A percentile compares a stretch with the other conserved stretches of the same genome.
Conservation (phyloP, 2,888 invertebrate genomes). For the Tuberolachnus salignus region DNA sequence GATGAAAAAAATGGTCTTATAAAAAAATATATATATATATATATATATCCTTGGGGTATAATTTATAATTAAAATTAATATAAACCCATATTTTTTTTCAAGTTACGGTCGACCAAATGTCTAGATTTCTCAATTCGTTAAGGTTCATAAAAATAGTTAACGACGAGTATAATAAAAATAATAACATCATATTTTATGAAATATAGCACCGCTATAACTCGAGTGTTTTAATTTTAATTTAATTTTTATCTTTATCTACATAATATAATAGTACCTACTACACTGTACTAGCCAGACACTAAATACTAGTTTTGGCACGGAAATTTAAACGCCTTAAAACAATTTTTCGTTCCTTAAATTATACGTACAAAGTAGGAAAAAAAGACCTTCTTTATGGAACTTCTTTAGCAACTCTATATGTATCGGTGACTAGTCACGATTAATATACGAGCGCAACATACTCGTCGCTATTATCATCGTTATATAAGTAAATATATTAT, state of each 20-base stretch:
- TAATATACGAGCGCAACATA: not conserved
- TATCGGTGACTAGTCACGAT: constrained; percentile 27
- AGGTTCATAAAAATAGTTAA: constrained; percentile 35
- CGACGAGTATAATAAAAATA: constrained; percentile 10
- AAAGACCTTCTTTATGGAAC: not conserved
- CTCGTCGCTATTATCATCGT: not conserved
- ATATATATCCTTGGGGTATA: not conserved
- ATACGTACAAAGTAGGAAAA: not conserved
- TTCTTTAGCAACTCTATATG: not conserved
- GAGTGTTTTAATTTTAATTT: not conserved
- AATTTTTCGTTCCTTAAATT: constrained; percentile 17
- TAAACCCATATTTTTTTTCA: constrained; percentile 4
- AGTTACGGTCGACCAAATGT: constrained; percentile 45
- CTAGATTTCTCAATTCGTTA: constrained; percentile 45
- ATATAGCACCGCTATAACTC: not conserved
- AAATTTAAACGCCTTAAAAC: constrained; percentile 29
- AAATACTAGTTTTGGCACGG: not conserved
- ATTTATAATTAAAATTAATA: constrained; percentile 43
- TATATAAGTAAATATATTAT: too few species aligned
- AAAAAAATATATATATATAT: not conserved
- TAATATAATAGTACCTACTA: too few species aligned
- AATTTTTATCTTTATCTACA: too few species aligned
- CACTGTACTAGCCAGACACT: not conserved
- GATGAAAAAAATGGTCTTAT: not conserved
- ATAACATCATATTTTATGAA: constrained; percentile 9